A percentile compares a stretch with the other conserved stretches of the same genome.
Conservation (phyloP, 2,888 invertebrate species). For the Dinocampus coccinellae region DNA sequence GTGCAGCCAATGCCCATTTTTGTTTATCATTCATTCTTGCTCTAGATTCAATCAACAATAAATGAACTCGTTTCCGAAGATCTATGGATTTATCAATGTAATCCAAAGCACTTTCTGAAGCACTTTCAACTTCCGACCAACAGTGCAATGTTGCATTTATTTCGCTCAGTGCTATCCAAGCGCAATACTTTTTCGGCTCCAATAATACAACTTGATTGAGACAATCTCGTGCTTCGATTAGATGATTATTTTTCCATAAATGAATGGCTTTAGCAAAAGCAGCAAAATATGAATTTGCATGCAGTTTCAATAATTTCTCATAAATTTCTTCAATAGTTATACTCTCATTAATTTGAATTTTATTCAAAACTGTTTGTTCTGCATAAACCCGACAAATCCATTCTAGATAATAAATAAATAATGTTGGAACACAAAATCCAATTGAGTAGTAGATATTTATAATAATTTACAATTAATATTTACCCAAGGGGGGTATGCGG, state of each 20-base stretch:
- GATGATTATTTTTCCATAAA: constrained; percentile 71
- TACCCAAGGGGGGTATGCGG: constrained; percentile 71
- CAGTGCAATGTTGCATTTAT: constrained; percentile 71
- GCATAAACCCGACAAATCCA: constrained; percentile 76
- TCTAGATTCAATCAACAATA: constrained; percentile 66
- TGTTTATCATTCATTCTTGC: constrained; percentile 68
- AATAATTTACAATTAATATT: constrained; percentile 13
- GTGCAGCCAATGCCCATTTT: constrained; percentile 69
- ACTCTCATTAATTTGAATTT: constrained; percentile 53
- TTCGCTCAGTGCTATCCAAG: constrained; percentile 71
- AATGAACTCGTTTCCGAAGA: constrained; percentile 56
- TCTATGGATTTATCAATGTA: constrained; percentile 58
- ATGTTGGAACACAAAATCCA: not conserved
- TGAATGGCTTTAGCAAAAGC: constrained; percentile 75
- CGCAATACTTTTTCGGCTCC: constrained; percentile 69
- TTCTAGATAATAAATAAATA: constrained; percentile 60
- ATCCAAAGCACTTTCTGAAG: constrained; percentile 65
- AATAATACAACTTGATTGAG: constrained; percentile 67
- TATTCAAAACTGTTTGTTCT: constrained; percentile 62
- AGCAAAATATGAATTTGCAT: constrained; percentile 75
- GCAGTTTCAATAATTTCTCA: constrained; percentile 72
- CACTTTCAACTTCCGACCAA: constrained; percentile 70
- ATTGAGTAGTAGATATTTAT: not conserved
- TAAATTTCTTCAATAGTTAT: constrained; percentile 71
- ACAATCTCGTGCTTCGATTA: constrained; percentile 72